These are phyloP conservation scores for Pagrus major DNA, from an alignment of 2,113 vertebrate genomes.

Conservation along the genomic window DNA sequence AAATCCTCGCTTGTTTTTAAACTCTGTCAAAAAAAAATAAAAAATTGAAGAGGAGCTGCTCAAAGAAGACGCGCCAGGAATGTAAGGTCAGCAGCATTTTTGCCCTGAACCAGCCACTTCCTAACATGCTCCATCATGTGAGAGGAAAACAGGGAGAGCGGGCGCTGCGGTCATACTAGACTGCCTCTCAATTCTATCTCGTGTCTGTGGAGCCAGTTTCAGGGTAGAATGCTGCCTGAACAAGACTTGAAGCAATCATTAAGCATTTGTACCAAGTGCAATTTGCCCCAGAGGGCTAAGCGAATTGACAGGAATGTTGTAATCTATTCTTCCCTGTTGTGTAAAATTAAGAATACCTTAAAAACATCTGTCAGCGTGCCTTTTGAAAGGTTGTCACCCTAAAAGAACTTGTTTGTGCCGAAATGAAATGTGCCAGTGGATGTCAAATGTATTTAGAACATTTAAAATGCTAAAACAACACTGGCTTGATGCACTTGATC, in stretches of 20 bases:
- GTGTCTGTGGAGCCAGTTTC: slow-evolving; percentile 43
- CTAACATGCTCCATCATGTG: slow-evolving; percentile 60
- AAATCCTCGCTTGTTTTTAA: background rate
- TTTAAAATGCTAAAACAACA: slow-evolving; percentile 40
- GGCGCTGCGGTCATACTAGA: slow-evolving; percentile 33
- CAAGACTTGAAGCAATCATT: slow-evolving; percentile 68
- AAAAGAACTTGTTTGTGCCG: slow-evolving; percentile 36
- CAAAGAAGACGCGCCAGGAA: slow-evolving; percentile 40
- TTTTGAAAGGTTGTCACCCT: slow-evolving; percentile 46
- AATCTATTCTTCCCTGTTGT: slow-evolving; percentile 51
- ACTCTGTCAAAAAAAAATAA: slow-evolving; percentile 6
- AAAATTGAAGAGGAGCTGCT: slow-evolving; percentile 14
- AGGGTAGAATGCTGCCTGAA: slow-evolving; percentile 49
- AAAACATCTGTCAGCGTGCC: slow-evolving; percentile 43
- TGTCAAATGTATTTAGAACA: slow-evolving; percentile 34
- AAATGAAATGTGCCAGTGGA: slow-evolving; percentile 56
- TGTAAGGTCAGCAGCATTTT: slow-evolving; percentile 42
- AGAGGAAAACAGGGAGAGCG: slow-evolving; percentile 17
- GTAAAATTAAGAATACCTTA: slow-evolving; percentile 31
- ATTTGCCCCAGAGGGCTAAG: slow-evolving; percentile 43
- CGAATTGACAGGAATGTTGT: slow-evolving; percentile 48
- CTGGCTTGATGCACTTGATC: slow-evolving; percentile 38
- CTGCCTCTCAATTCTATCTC: slow-evolving; percentile 42
- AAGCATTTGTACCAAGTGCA: slow-evolving; percentile 51
- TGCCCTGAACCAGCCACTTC: slow-evolving; percentile 29